Conservation (phyloP, 2,888 invertebrate species). For the Dynastes maya region DNA sequence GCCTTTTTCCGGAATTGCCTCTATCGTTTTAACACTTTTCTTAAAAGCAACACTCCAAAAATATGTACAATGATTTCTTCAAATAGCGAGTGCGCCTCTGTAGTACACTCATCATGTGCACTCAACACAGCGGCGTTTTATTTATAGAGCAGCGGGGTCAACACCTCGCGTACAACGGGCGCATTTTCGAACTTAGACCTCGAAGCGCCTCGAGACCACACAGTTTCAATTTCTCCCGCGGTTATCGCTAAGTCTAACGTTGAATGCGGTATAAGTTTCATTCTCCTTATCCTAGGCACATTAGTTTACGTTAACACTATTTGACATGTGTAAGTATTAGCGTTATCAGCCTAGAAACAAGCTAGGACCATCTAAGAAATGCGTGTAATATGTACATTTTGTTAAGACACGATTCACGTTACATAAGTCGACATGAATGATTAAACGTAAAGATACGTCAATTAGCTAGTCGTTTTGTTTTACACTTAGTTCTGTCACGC, state of each 20-base stretch:
- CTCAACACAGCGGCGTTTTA: slow-evolving; percentile 41
- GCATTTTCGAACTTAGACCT: slow-evolving; percentile 46
- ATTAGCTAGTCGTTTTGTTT: not conserved
- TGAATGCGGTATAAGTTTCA: slow-evolving; percentile 1
- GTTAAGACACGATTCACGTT: slow-evolving; percentile 1
- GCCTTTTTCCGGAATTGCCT: slow-evolving; percentile 11
- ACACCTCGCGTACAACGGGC: slow-evolving; percentile 43
- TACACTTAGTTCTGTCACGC: no score
- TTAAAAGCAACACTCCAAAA: slow-evolving; percentile 42
- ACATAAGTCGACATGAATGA: slow-evolving; percentile 7
- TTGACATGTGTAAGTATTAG: slow-evolving; percentile 11
- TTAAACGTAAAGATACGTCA: not conserved
- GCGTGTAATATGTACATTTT: not conserved
- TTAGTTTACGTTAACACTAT: slow-evolving; percentile 36
- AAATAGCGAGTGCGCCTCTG: slow-evolving; percentile 41
- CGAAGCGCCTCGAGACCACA: slow-evolving; percentile 32
- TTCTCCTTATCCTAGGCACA: not conserved
- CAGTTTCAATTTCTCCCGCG: slow-evolving; percentile 39
- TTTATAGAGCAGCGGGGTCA: slow-evolving; percentile 44
- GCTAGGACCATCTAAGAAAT: not conserved
- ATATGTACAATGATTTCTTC: slow-evolving; percentile 37
- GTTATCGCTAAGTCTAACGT: slow-evolving; percentile 32
- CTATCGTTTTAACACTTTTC: slow-evolving; percentile 22
- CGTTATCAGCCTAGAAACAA: not conserved
- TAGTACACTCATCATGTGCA: slow-evolving; percentile 37